Evolutionary conservation across 2,888 invertebrate species (phyloP), one percentile per base, ranked within the genome.

Genomic region (Ochropacha duplaris): DNA sequence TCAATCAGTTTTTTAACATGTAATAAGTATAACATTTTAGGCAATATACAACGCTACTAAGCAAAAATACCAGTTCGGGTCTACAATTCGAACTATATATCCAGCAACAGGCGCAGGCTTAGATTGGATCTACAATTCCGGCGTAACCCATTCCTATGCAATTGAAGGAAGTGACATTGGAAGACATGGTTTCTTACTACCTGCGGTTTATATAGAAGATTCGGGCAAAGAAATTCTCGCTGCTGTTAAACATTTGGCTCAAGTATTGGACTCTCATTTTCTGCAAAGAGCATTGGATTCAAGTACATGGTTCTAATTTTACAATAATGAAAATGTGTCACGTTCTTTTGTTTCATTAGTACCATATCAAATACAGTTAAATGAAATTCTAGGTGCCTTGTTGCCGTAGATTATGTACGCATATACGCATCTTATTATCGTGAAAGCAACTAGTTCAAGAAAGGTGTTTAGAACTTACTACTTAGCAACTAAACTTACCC

Each of bases 111-210:
- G 83, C 0, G 54, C 75, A 0, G 57, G 69, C 1, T 39, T 79
- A 19, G 84, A 84, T 59, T 84, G 79, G 80, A 59, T 62, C 2
- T 80, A 82, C 56, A 50, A 69, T 0, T 31, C 60, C 1, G 83
- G 83, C 0, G 57, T 79, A 0, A 39, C 57, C 3, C 66, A 73
- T 26, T 55, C 73, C 5, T 81, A 68, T 50, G 75, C 62, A 11
- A 69, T 84, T 3, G 78, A 82, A 57, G 63, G 71, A 0, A 65
- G 74, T 1, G 77, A 81, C 59, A 60, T 56, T 0, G 77, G 74
- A 1, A 16, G 51, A 4, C 55, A 73, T 14, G 84, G 81, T 0
- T 83, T 81, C 60, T 56, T 82, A 3, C 8, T 78, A n/a, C 75
- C 80, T 1, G 58, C 76, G 1, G 44, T 64, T 0, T 49, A 70